phyloP scores from a whole-genome alignment of 2,113 vertebrate species.

The Poeciliopsis occidentalis region DNA sequence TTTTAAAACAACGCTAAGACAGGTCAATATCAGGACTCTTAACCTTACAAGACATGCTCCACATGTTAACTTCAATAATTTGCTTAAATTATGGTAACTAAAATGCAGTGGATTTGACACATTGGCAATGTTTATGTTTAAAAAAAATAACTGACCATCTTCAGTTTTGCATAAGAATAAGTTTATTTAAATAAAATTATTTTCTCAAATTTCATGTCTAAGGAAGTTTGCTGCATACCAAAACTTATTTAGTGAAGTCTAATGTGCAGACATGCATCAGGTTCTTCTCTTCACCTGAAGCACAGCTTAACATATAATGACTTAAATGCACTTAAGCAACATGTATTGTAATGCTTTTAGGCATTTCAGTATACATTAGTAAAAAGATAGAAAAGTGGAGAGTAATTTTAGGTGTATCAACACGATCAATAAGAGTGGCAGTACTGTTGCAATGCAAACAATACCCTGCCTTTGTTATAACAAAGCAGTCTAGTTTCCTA shows the following conservation, averaged over 20 bases:
- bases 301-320: neutral
- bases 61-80: neutral
- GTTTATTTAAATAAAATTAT: too few species aligned
- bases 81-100: neutral
- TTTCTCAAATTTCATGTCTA: too few species aligned
- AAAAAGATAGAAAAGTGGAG: neutral
- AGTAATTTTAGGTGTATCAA: neutral
- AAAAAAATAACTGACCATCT: neutral
- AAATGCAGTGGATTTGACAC: neutral
- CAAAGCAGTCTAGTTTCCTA: conserved; percentile 29
- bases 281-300: neutral
- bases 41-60: too few species aligned
- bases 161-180: too few species aligned
- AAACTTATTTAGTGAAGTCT: neutral
- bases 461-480: neutral
- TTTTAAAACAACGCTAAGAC: neutral
- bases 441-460: neutral
- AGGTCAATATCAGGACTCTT: neutral
- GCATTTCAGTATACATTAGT: neutral
- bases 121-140: neutral
- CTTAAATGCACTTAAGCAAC: neutral
- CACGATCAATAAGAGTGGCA: neutral
- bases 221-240: too few species aligned
- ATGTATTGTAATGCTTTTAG: too few species aligned
- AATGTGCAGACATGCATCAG: neutral